A percentile compares a stretch with the other conserved stretches of the same genome.
Evolutionary conservation across 2,888 invertebrate species (phyloP).

Genomic region (Cantharis rustica): DNA sequence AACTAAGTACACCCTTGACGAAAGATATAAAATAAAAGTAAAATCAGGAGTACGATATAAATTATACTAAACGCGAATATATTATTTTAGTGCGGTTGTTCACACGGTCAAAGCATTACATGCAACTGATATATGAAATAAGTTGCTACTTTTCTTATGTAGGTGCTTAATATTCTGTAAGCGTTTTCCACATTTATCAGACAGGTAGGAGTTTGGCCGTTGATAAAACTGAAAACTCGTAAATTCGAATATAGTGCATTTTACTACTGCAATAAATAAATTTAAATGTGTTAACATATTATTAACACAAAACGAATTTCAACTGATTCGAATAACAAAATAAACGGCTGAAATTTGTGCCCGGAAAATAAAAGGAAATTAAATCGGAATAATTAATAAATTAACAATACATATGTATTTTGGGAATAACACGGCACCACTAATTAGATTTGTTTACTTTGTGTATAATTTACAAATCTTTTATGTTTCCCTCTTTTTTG

Average conservation of each 20-base stretch:
- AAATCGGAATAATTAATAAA: background rate
- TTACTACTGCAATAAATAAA: background rate
- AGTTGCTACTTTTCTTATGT: constrained; percentile 20
- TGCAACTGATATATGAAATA: constrained; percentile 37
- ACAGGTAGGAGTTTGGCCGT: constrained; percentile 16
- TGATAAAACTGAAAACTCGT: constrained; percentile 20
- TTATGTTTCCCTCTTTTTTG: constrained; percentile 12
- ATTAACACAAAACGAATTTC: background rate
- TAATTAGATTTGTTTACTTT: background rate
- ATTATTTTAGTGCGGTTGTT: constrained; percentile 30
- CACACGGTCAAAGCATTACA: constrained; percentile 32
- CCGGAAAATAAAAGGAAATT: background rate
- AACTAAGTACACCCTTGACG: constrained; percentile 23
- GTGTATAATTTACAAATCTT: background rate
- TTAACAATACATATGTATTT: background rate
- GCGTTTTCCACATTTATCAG: constrained; percentile 19
- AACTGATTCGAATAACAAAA: background rate
- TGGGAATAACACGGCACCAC: background rate
- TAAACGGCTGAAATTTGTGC: background rate
- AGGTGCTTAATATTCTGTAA: constrained; percentile 17
- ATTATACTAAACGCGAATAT: constrained; percentile 32
- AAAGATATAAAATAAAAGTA: constrained; percentile 27
- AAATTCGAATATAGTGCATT: constrained; percentile 5
- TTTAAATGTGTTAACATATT: background rate
- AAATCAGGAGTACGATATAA: constrained; percentile 34